Conservation (phyloP, 2,888 invertebrate genomes). For the Agrotis exclamationis region DNA sequence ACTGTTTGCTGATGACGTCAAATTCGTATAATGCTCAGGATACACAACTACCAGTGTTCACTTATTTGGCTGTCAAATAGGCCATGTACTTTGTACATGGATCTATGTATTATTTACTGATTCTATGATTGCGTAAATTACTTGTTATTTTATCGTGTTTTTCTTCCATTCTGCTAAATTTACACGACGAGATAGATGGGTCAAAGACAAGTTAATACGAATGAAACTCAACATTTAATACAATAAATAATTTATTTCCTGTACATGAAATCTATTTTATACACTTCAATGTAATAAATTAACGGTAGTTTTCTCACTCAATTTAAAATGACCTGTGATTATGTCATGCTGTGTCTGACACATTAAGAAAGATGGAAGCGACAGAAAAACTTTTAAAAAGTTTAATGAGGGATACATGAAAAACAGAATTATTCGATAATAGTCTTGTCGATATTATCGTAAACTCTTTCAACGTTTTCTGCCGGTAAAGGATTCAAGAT, state of each 20-base stretch:
- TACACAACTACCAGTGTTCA: too few relatives aligned
- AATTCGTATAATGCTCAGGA: too few relatives aligned
- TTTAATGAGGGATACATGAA: background rate
- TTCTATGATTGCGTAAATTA: too few relatives aligned
- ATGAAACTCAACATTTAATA: background rate
- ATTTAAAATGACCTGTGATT: background rate
- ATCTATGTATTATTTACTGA: too few relatives aligned
- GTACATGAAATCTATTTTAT: background rate
- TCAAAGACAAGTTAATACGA: background rate
- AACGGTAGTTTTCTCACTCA: background rate
- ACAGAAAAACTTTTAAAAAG: background rate
- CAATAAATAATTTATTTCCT: conserved; percentile 26
- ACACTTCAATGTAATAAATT: conserved; percentile 13
- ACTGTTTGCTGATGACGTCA: background rate
- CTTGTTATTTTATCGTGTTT: too few relatives aligned
- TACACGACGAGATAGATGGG: background rate
- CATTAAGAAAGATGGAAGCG: background rate
- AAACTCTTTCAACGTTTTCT: conserved; percentile 79
- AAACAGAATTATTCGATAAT: conserved; percentile 73
- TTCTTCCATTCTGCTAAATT: too few relatives aligned
- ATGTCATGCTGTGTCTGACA: background rate
- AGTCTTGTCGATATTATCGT: conserved; percentile 81
- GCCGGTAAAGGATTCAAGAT: conserved; percentile 84
- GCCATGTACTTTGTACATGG: too few relatives aligned
- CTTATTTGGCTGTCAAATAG: too few relatives aligned